These are phyloP conservation scores for Lemur catta DNA, from an alignment of 2,797 vertebrate genomes.

Conservation along the genomic window DNA sequence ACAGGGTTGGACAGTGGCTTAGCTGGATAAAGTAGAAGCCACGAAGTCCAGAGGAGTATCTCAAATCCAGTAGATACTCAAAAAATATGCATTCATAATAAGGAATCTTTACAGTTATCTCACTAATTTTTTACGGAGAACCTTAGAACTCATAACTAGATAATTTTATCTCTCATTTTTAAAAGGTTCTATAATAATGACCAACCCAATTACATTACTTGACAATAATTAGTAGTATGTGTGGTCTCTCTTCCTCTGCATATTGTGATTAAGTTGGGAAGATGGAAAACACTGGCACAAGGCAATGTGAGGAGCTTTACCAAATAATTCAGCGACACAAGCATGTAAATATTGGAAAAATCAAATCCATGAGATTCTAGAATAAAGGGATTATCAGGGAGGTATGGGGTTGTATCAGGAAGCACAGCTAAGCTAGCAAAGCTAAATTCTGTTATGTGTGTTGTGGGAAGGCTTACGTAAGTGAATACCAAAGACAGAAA, in stretches of 20 bases:
- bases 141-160: background rate
- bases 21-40: background rate
- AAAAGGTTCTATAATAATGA: background rate
- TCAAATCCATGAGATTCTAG: background rate
- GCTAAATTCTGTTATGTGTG: background rate
- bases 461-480: background rate
- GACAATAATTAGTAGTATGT: background rate
- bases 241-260: background rate
- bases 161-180: slow-evolving; percentile 26
- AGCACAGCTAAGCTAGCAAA: background rate
- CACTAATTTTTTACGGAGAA: background rate
- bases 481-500: slow-evolving; percentile 7
- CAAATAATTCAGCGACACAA: background rate
- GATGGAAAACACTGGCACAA: background rate
- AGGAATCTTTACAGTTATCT: slow-evolving; percentile 11
- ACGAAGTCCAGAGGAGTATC: background rate
- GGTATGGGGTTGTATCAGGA: background rate
- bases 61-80: background rate
- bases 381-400: background rate
- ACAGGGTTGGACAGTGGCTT: background rate
- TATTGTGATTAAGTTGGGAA: background rate
- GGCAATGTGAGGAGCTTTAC: background rate
- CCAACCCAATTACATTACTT: background rate
- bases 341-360: background rate
- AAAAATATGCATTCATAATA: background rate